Percentiles rank a stretch among this genome's conserved stretches.
Evolutionary conservation across 2,888 invertebrate species (phyloP).

Genomic region (Emmelina monodactyla): DNA sequence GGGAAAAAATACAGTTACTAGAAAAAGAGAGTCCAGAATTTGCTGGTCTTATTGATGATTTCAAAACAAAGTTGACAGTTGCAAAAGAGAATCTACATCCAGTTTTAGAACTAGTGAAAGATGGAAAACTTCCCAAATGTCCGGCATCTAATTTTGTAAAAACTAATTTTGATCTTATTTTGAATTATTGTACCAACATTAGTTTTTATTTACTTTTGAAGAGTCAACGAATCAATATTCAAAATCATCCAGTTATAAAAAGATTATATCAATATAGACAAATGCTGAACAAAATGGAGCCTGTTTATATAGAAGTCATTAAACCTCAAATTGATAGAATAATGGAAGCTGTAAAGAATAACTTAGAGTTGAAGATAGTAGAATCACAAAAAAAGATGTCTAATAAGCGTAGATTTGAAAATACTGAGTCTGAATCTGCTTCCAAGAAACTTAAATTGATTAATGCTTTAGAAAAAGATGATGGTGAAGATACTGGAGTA

Average conservation of each 20-base stretch:
- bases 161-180: constrained; percentile 72
- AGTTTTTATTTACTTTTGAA: constrained; percentile 86
- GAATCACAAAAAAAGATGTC: constrained; percentile 18
- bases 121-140: constrained; percentile 69
- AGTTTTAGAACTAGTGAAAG: constrained; percentile 68
- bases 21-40: constrained; percentile 91
- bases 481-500: constrained; percentile 50
- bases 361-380: constrained; percentile 31
- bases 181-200: constrained; percentile 87
- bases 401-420: constrained; percentile 39
- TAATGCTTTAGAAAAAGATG: constrained; percentile 39
- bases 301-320: constrained; percentile 72
- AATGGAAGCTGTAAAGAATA: constrained; percentile 59
- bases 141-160: constrained; percentile 75
- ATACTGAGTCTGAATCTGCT: constrained; percentile 26
- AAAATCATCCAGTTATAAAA: constrained; percentile 90
- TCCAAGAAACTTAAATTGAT: constrained; percentile 51
- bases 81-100: constrained; percentile 73
- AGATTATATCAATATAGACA: constrained; percentile 82
- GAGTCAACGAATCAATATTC: constrained; percentile 73
- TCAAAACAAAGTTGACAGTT: constrained; percentile 73
- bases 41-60: constrained; percentile 78
- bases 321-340: constrained; percentile 73
- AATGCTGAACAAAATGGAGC: constrained; percentile 76
- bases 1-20: constrained; percentile 79